Evolutionary conservation across 1,140 invertebrate species (phyloP), one percentile per base, ranked within the genome.

Genomic region (Teleogryllus occipitalis): DNA sequence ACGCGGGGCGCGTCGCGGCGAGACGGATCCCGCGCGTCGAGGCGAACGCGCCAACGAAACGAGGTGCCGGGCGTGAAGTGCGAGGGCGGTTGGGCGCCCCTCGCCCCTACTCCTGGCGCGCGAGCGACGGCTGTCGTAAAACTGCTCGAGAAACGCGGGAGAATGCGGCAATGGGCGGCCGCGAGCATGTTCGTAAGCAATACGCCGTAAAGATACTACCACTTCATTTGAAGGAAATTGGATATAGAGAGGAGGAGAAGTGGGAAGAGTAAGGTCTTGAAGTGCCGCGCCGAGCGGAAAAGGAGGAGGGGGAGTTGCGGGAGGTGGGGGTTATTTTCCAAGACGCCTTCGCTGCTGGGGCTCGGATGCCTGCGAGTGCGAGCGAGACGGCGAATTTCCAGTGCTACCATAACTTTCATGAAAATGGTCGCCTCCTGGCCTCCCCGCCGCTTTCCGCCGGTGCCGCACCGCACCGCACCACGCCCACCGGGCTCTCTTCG

Each of bases 211-310:
- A 65, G 54, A 65, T 65, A 65, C 54, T 65, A 65, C 54, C 54
- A 65, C 54, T 65, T 65, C 54, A 65, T 65, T 65, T 65, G 54
- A 65, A 65, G 54, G 54, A 65, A 65, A 65, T 65, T 65, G 54
- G 54, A 65, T 65, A 65, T 65, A 65, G 54, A 65, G 54, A 65
- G 54, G 10, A 18, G 18, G 10, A 14, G 10, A 65, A 65, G 18
- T 65, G 54, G 54, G 18, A 18, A 18, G 18, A 65, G 54, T 1
- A 2, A 18, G 54, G 54, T 65, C 54, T 65, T 65, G 10, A 65
- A 65, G 54, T 65, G 18, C 54, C 54, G 10, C 18, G 27, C 27
- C 1, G 27, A 39, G 27, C 27, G 27, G 27, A 39, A 39, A 5
- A 39, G 27, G 27, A 39, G 27, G 27, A 39, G 27, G 18, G 54